Evolutionary conservation across 2,797 vertebrate species (phyloP).

Genomic region (Silurus lanzhouensis): DNA sequence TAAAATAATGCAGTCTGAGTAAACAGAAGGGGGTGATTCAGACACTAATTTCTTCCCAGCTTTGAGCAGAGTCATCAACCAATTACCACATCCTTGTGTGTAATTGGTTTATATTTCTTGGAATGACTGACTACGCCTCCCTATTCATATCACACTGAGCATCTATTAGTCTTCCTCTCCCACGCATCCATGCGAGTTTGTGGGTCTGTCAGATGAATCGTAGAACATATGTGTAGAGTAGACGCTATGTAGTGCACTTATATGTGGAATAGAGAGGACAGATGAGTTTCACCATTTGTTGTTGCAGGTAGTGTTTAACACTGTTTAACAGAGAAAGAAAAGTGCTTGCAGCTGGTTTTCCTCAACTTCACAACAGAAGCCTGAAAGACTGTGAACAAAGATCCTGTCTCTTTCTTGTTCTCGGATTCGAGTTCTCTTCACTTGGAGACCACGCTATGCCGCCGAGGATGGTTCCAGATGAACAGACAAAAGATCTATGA

Average conservation of each 20-base stretch:
- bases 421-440: too few species aligned
- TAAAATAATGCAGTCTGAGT: background rate
- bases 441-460: too few species aligned
- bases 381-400: background rate
- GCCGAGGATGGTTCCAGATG: too few species aligned
- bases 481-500: too few species aligned
- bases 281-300: background rate
- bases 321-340: background rate
- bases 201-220: background rate
- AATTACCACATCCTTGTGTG: constrained; percentile 7
- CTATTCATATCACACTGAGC: constrained; percentile 10
- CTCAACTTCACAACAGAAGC: background rate
- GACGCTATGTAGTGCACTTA: background rate
- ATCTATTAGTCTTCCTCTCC: constrained; percentile 20
- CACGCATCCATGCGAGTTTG: background rate
- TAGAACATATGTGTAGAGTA: background rate
- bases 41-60: constrained; percentile 5
- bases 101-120: constrained; percentile 35
- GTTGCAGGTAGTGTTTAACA: background rate
- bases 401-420: too few species aligned
- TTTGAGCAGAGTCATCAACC: constrained; percentile 28
- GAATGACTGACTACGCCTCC: constrained; percentile 14
- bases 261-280: background rate
- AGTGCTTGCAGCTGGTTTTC: background rate
- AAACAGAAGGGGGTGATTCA: background rate